Conservation (phyloP, 2,888 invertebrate genomes). For the Thecocarcelia acutangulata region DNA sequence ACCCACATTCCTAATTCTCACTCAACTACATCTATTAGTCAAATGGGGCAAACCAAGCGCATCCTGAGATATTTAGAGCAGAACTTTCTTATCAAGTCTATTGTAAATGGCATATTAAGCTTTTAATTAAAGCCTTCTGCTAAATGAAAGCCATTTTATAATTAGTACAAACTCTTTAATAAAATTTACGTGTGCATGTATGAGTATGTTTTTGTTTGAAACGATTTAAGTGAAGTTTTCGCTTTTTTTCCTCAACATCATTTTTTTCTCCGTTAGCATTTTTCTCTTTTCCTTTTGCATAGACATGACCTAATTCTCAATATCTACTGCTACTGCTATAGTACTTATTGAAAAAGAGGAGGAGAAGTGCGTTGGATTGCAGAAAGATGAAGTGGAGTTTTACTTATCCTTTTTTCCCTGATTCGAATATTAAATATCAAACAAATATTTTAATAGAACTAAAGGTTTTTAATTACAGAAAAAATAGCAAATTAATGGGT, state of each 20-base stretch:
- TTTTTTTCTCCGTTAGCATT: background rate
- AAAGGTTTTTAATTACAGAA: too few relatives aligned
- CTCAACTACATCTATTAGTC: too few relatives aligned
- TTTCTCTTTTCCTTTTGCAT: slow-evolving; percentile 6
- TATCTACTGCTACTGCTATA: background rate
- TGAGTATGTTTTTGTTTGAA: background rate
- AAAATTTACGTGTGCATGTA: background rate
- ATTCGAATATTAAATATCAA: too few relatives aligned
- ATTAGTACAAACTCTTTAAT: slow-evolving; percentile 43
- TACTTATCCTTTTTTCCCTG: background rate
- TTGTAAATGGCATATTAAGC: slow-evolving; percentile 9
- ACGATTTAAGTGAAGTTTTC: slow-evolving; percentile 20
- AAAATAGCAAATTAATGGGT: too few relatives aligned
- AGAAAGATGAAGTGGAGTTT: background rate
- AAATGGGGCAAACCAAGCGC: background rate
- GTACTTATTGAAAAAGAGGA: background rate
- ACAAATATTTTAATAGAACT: too few relatives aligned
- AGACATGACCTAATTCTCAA: slow-evolving; percentile 38
- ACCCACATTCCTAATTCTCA: too few relatives aligned
- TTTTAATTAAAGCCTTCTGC: slow-evolving; percentile 21
- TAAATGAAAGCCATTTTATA: slow-evolving; percentile 46
- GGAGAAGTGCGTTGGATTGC: background rate
- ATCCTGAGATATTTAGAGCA: background rate
- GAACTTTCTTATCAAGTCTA: background rate
- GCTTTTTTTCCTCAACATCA: too few relatives aligned